phyloP scores from a whole-genome alignment of 2,797 vertebrate genomes.

The Amblyopsis hoosieri region DNA sequence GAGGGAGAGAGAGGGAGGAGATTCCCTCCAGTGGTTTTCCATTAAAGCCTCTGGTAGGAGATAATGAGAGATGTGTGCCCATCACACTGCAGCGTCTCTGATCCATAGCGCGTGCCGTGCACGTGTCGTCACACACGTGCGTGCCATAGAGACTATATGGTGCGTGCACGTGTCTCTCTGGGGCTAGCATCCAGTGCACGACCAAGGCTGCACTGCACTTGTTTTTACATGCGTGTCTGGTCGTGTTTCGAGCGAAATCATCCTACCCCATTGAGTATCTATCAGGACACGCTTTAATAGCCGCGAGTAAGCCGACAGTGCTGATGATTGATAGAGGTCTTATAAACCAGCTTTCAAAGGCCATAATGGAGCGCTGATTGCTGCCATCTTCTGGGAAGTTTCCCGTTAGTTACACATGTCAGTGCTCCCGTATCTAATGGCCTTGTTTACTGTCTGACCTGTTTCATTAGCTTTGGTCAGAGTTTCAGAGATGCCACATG shows the following conservation, averaged over 20 bases:
- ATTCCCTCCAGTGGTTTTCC: slow-evolving; percentile 78
- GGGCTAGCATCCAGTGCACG: slow-evolving; percentile 22
- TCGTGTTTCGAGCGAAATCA: slow-evolving; percentile 1
- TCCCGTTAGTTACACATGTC: slow-evolving; percentile 13
- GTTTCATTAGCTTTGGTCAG: neutral
- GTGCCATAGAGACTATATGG: too few relatives aligned
- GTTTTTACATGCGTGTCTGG: slow-evolving; percentile 41
- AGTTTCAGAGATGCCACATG: neutral
- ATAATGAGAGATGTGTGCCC: slow-evolving; percentile 73
- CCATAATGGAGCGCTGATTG: slow-evolving; percentile 13
- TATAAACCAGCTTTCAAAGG: slow-evolving; percentile 29
- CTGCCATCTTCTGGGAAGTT: slow-evolving; percentile 7
- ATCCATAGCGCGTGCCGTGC: slow-evolving; percentile 51
- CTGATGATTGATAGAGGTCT: slow-evolving; percentile 42
- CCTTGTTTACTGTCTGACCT: neutral
- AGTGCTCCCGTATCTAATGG: neutral
- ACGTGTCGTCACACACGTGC: neutral
- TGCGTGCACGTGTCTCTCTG: neutral
- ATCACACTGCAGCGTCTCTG: slow-evolving; percentile 69
- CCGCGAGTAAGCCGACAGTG: slow-evolving; percentile 50
- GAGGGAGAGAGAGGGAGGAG: slow-evolving; percentile 43
- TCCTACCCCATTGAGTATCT: slow-evolving; percentile 48
- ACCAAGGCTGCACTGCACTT: neutral
- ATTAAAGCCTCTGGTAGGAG: slow-evolving; percentile 68
- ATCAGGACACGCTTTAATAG: slow-evolving; percentile 48